Base-by-base conservation (phyloP, 2,888 invertebrate genomes). In the Hypselothyrea guttata region DNA sequence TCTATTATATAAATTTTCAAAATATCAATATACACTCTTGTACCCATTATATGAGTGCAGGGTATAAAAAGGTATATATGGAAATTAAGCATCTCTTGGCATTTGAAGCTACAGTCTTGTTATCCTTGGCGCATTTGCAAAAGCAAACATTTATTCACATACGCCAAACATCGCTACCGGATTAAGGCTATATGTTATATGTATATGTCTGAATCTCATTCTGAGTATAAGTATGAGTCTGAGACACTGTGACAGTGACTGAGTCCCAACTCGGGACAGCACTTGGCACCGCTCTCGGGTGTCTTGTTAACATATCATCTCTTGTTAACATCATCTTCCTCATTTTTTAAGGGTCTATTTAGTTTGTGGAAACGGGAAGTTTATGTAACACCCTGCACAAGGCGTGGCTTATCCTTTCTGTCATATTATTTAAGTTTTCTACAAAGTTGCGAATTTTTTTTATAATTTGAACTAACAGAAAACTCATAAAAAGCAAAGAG, bases 271-370 rank as follows among this genome's bases (percentile, higher is more conserved):
- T 44, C 49, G 31, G 44, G 33, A 51, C 53, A 22, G 22, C 22
- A 86, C 84, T 86, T 82, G 85, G 84, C 77, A 81, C 81, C 77
- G 76, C 86, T 81, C 84, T 79, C 75, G 79, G 83, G 85, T 83
- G 83, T 84, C 86, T 82, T 82, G 86, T 82, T 82, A 82, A 82
- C 82, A 82, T 82, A 83, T 86, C 86, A n/a, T n/a, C n/a, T n/a
- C n/a, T n/a, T n/a, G n/a, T n/a, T n/a, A 86, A 82, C 86, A 82
- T 82, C 86, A 78, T 82, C 85, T 82, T 30, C 45, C 27, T 46
- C 34, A 34, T 8, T 13, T 34, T 38, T n/a, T n/a, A n/a, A n/a
- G n/a, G n/a, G n/a, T n/a, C n/a, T n/a, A n/a, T n/a, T n/a, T n/a
- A n/a, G n/a, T n/a, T n/a, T n/a, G n/a, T n/a, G n/a, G n/a, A n/a